Percentiles rank a stretch among this genome's conserved stretches.
These are phyloP conservation scores for Fistularia commersonii DNA, from an alignment of 2,797 vertebrate genomes.

Conservation along the genomic window DNA sequence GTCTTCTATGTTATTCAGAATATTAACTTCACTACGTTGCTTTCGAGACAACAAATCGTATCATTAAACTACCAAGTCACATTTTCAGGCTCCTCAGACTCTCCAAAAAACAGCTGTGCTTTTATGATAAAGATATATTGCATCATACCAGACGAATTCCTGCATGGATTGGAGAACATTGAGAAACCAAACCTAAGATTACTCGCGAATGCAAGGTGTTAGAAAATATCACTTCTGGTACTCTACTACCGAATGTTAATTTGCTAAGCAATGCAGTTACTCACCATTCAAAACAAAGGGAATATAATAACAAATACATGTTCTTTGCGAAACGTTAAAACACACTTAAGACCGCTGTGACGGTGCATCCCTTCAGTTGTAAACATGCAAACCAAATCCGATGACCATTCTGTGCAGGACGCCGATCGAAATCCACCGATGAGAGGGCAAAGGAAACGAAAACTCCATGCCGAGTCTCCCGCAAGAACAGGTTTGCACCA, in stretches of 20 bases:
- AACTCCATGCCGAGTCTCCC: too few species aligned
- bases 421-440: too few species aligned
- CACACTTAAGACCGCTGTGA: conserved; percentile 80
- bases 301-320: conserved; percentile 58
- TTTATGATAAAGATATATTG: conserved; percentile 33
- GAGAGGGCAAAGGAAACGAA: too few species aligned
- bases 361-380: conserved; percentile 37
- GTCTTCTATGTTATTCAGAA: conserved; percentile 7
- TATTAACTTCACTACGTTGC: conserved; percentile 8
- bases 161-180: conserved; percentile 26
- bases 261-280: conserved; percentile 57
- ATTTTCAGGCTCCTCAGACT: conserved; percentile 64
- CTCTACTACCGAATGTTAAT: conserved; percentile 67
- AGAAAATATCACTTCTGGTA: conserved; percentile 59
- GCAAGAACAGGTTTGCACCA: too few species aligned
- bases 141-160: conserved; percentile 22
- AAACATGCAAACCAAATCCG: conserved; percentile 30
- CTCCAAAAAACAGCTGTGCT: conserved; percentile 44
- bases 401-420: too few species aligned
- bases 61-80: conserved; percentile 52
- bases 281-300: conserved; percentile 65
- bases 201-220: conserved; percentile 41
- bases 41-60: conserved; percentile 18
- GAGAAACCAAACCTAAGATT: conserved; percentile 21
- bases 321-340: conserved; percentile 52